These are phyloP conservation scores for Psettodes erumei DNA, from an alignment of 2,113 vertebrate species.

Conservation along the genomic window DNA sequence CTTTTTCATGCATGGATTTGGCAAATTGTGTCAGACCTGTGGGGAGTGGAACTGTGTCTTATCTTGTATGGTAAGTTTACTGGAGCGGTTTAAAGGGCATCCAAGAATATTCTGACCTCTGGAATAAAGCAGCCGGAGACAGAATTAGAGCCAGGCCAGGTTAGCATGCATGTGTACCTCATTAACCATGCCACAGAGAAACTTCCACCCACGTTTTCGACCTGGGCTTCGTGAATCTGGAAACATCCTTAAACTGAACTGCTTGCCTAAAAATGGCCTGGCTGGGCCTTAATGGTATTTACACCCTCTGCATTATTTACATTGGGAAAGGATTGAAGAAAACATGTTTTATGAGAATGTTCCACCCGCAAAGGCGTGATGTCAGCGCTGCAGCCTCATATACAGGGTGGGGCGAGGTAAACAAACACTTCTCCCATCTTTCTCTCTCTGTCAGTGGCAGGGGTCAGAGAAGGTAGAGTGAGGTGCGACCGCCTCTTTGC, in stretches of 20 bases:
- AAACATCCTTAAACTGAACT: conserved; percentile 36
- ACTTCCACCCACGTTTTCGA: conserved; percentile 2
- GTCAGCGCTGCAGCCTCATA: conserved; percentile 40
- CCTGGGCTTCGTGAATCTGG: conserved; percentile 13
- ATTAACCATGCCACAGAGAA: conserved; percentile 42
- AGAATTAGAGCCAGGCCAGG: conserved; percentile 35
- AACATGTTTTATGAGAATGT: conserved; percentile 64
- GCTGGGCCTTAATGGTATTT: conserved; percentile 19
- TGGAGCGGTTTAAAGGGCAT: conserved; percentile 26
- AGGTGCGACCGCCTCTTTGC: conserved; percentile 7
- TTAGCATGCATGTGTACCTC: conserved; percentile 40
- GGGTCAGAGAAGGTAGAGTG: conserved; percentile 15
- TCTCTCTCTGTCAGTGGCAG: conserved; percentile 7
- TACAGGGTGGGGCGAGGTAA: conserved; percentile 43
- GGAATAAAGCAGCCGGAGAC: conserved; percentile 23
- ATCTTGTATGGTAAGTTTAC: conserved; percentile 3
- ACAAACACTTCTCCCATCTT: conserved; percentile 54
- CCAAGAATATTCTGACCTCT: conserved; percentile 35
- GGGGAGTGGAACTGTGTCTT: background rate
- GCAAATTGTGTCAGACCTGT: background rate
- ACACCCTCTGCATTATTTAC: conserved; percentile 56
- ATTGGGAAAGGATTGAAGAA: conserved; percentile 57
- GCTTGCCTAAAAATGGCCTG: conserved; percentile 22
- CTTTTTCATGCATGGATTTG: background rate
- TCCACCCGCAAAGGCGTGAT: conserved; percentile 50